Evolutionary conservation across 2,797 vertebrate genomes (phyloP).

Genomic region (Poeciliopsis paucimaculata): DNA sequence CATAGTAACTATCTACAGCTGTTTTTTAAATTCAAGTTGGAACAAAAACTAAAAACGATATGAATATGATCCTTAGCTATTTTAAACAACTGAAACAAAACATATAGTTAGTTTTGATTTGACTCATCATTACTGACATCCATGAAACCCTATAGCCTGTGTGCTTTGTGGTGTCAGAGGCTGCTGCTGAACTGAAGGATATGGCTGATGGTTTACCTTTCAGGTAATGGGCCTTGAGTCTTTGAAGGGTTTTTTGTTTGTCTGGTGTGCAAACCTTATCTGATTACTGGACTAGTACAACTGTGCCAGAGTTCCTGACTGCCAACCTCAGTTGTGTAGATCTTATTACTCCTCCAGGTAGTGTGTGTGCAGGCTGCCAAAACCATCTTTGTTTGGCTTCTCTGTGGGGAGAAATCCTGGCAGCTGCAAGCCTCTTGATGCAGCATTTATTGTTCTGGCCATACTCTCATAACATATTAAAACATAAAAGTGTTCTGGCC

Average conservation of each 20-base stretch:
- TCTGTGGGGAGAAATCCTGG: constrained; percentile 63
- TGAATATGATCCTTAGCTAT: neutral
- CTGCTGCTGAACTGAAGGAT: constrained; percentile 42
- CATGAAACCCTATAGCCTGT: constrained; percentile 45
- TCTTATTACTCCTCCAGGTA: constrained; percentile 73
- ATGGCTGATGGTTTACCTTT: constrained; percentile 66
- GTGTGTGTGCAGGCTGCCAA: constrained; percentile 67
- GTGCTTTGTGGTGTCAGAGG: constrained; percentile 35
- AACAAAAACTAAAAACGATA: neutral
- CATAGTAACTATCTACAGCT: neutral
- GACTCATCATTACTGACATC: constrained; percentile 23
- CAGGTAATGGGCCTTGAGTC: constrained; percentile 71
- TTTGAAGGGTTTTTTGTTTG: constrained; percentile 73
- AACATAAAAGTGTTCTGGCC: constrained; percentile 53
- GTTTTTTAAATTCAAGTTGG: constrained; percentile 9
- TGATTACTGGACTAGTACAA: constrained; percentile 74
- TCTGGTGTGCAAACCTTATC: constrained; percentile 76
- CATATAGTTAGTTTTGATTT: constrained; percentile 15
- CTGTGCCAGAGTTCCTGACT: constrained; percentile 59
- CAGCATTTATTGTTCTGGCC: constrained; percentile 64
- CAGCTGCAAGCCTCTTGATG: constrained; percentile 64
- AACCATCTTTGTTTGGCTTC: constrained; percentile 72
- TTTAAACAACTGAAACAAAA: neutral
- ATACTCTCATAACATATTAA: constrained; percentile 66
- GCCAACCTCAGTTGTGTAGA: constrained; percentile 62